Percentiles rank a stretch among this genome's conserved stretches.
These are phyloP conservation scores for Esox masquinongy DNA, from an alignment of 2,797 vertebrate species.

Conservation along the genomic window DNA sequence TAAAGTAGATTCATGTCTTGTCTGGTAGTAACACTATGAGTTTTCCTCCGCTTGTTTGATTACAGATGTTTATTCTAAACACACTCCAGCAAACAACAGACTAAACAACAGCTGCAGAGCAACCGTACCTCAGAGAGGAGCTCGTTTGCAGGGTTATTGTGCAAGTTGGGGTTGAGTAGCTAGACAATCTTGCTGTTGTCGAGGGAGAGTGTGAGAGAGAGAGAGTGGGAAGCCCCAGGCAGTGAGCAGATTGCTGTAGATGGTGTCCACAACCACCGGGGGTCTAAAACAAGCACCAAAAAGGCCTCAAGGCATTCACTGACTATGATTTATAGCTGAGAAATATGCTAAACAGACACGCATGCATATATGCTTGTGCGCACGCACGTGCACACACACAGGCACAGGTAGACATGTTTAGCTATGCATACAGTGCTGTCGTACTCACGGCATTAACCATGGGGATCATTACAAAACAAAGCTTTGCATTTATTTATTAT, in stretches of 20 bases:
- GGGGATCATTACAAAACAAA: too few species aligned
- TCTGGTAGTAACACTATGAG: neutral
- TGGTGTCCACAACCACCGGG: constrained; percentile 1
- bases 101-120: neutral
- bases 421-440: too few species aligned
- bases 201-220: neutral
- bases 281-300: constrained; percentile 9
- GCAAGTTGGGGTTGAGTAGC: neutral
- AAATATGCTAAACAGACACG: neutral
- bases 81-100: neutral
- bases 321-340: constrained; percentile 14
- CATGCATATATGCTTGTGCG: neutral
- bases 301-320: constrained; percentile 7
- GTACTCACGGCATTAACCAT: too few species aligned
- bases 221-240: neutral
- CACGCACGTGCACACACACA: neutral
- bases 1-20: neutral
- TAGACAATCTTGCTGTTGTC: neutral
- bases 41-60: neutral
- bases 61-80: neutral
- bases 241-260: constrained; percentile 8
- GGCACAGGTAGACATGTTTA: neutral
- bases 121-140: neutral
- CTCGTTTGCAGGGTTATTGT: neutral
- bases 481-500: too few species aligned